These are phyloP conservation scores for Lepisosteus osseus DNA, from an alignment of 2,113 vertebrate genomes.

Conservation along the genomic window DNA sequence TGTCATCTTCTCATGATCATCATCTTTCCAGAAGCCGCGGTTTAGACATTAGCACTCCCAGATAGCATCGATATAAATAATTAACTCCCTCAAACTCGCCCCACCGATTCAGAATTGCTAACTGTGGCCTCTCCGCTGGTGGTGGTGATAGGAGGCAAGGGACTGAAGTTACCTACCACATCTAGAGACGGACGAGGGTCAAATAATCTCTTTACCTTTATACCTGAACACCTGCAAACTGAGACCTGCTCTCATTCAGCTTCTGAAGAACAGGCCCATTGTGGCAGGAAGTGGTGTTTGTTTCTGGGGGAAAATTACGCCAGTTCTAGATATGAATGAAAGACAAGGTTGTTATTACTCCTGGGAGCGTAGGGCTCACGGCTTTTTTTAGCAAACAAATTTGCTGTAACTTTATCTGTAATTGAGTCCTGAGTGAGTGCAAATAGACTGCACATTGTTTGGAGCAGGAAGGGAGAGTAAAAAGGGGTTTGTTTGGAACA, in stretches of 20 bases:
- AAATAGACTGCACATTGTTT: constrained; percentile 91
- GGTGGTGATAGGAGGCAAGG: constrained; percentile 62
- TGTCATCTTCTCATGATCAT: not conserved
- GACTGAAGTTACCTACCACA: constrained; percentile 76
- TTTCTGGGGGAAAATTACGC: constrained; percentile 78
- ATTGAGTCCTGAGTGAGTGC: constrained; percentile 83
- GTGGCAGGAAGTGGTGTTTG: constrained; percentile 74
- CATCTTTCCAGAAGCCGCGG: not conserved
- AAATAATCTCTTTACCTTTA: constrained; percentile 70
- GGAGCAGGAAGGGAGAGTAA: constrained; percentile 71
- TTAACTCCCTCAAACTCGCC: constrained; percentile 45
- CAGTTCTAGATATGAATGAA: constrained; percentile 76
- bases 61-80: constrained; percentile 49
- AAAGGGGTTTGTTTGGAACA: constrained; percentile 76
- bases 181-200: constrained; percentile 58
- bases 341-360: constrained; percentile 89
- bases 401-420: constrained; percentile 99
- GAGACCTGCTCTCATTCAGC: constrained; percentile 64
- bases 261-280: constrained; percentile 78
- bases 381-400: constrained; percentile 98
- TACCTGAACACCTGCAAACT: constrained; percentile 84
- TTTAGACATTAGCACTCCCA: constrained; percentile 4
- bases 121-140: constrained; percentile 54
- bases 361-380: constrained; percentile 83
- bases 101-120: constrained; percentile 51